phyloP scores from a whole-genome alignment of 2,113 vertebrate species.

The Scomber colias region DNA sequence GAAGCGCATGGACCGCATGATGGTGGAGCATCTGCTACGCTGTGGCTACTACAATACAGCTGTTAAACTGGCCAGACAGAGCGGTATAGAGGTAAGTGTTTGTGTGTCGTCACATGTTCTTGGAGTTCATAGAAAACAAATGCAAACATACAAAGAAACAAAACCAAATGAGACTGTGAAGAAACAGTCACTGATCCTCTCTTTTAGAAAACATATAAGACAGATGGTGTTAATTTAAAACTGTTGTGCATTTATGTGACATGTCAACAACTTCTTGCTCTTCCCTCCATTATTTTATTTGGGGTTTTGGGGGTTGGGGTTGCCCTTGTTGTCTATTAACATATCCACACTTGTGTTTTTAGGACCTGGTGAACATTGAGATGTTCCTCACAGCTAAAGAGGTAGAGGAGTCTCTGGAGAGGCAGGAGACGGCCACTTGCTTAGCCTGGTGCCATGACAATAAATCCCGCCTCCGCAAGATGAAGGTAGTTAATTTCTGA shows the following conservation, averaged over 20 bases:
- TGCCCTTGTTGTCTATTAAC: neutral
- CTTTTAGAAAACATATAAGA: no score
- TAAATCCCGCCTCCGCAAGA: constrained; percentile 98
- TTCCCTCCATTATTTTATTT: no score
- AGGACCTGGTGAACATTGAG: constrained; percentile 99
- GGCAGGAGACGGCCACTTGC: constrained; percentile 97
- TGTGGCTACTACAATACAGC: constrained; percentile 99
- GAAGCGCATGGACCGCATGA: constrained; percentile 99
- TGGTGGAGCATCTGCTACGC: constrained; percentile 97
- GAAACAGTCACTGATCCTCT: no score
- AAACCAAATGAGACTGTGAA: no score
- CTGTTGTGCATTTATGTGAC: no score
- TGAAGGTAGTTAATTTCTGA: constrained; percentile 89
- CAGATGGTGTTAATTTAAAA: no score
- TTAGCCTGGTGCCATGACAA: constrained; percentile 99
- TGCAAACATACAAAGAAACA: no score
- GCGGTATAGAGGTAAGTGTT: constrained; percentile 92
- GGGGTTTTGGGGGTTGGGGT: neutral
- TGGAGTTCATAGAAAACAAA: no score
- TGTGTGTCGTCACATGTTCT: neutral
- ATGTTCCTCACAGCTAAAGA: constrained; percentile 99
- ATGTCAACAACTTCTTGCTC: no score
- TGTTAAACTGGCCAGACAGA: constrained; percentile 95
- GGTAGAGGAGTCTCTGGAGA: constrained; percentile 97
- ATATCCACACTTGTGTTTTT: neutral